Evolutionary conservation across 2,888 invertebrate species (phyloP).

Genomic region (Synergus itoensis): DNA sequence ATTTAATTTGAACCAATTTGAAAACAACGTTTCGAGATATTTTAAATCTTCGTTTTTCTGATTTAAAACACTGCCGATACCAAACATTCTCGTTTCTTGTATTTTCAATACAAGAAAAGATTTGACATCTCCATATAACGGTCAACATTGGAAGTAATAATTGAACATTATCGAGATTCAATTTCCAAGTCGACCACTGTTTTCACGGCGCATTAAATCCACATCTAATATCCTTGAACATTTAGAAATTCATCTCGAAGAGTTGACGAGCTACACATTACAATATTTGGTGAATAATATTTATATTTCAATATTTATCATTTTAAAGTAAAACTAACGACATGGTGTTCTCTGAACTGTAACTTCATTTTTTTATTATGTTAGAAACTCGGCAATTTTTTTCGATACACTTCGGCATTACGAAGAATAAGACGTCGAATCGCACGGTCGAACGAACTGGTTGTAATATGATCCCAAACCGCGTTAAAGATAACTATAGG

Average conservation of each 20-base stretch:
- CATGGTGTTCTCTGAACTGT: slow-evolving; percentile 6
- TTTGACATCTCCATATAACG: slow-evolving; percentile 28
- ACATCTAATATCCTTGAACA: slow-evolving; percentile 9
- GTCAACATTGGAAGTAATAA: slow-evolving; percentile 17
- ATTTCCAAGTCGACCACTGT: slow-evolving; percentile 25
- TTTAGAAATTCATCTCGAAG: background rate
- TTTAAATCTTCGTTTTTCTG: background rate
- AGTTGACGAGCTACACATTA: background rate
- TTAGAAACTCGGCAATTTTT: slow-evolving; percentile 17
- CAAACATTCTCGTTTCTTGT: too few species aligned
- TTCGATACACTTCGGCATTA: background rate
- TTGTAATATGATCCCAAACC: slow-evolving; percentile 69
- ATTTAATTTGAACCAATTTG: background rate
- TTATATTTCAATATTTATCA: background rate
- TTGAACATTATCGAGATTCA: slow-evolving; percentile 24
- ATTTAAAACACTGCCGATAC: slow-evolving; percentile 4
- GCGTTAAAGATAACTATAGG: slow-evolving; percentile 71
- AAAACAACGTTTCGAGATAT: background rate
- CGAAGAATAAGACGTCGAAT: slow-evolving; percentile 43
- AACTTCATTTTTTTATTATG: background rate
- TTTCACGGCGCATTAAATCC: slow-evolving; percentile 29
- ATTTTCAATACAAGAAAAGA: slow-evolving; percentile 12
- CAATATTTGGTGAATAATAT: background rate
- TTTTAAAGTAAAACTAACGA: background rate
- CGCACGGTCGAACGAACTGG: slow-evolving; percentile 60